A percentile compares a stretch with the other conserved stretches of the same genome.
phyloP scores from a whole-genome alignment of 1,140 invertebrate genomes.

The Neomicropteryx cornuta region DNA sequence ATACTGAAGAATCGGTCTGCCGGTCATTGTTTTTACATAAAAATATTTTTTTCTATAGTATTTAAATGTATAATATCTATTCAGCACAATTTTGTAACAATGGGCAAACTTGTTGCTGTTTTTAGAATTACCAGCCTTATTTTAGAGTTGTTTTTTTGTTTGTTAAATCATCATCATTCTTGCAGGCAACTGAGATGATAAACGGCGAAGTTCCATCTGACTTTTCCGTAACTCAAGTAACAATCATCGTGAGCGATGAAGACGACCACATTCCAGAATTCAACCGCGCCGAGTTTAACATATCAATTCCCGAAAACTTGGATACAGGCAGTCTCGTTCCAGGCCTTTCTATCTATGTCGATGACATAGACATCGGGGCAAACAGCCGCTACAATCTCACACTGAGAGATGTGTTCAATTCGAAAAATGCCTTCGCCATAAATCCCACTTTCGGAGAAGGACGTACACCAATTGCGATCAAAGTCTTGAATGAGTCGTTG shows the following conservation, averaged over 20 bases:
- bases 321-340: constrained; percentile 54
- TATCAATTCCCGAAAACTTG: constrained; percentile 69
- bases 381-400: constrained; percentile 61
- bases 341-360: constrained; percentile 63
- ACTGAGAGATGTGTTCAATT: constrained; percentile 48
- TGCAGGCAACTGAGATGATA: constrained; percentile 59
- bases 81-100: not conserved
- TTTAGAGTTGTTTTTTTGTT: constrained; percentile 14
- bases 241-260: constrained; percentile 71
- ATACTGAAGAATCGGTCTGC: no score
- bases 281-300: constrained; percentile 50
- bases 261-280: constrained; percentile 77
- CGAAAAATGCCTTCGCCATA: constrained; percentile 51
- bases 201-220: constrained; percentile 59
- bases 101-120: not conserved
- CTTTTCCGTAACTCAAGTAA: constrained; percentile 52
- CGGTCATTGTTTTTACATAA: no score
- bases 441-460: constrained; percentile 57
- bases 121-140: constrained; percentile 1
- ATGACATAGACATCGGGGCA: constrained; percentile 61
- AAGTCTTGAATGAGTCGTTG: constrained; percentile 49
- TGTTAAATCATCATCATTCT: no score
- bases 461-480: constrained; percentile 61
- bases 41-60: no score
- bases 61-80: no score